Base-by-base conservation (phyloP, 2,888 invertebrate species). In the Nemotelus pantherinus region DNA sequence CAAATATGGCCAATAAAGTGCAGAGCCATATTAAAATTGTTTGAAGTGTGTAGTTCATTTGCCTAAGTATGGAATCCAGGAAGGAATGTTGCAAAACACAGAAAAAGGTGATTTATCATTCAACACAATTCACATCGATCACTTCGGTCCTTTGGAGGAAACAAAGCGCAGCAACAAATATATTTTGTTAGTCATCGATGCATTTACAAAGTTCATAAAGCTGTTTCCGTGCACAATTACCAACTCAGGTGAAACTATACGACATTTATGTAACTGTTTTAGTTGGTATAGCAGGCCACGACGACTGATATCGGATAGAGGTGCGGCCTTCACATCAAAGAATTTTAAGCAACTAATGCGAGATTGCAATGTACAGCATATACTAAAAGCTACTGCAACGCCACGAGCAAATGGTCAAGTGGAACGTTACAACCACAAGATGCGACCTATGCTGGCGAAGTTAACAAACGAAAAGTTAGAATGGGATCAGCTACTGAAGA, bases 121-220 rank as follows among this genome's bases (percentile, higher is more conserved):
- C 57, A 39, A 65, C 43, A 67, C 76, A 7, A 41, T 68, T 47
- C 76, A 48, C 50, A 48, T 68, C 47, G 67, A 70, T 50, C 68
- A 58, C 57, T 71, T 53, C 41, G 76, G 76, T 77, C 70, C 78
- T 47, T 47, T 78, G 60, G 64, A 70, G n/a, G 45, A 41, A n/a
- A 78, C 78, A n/a, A 76, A 68, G 41, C 50, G 60, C n/a, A 67
- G 55, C 48, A 76, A 78, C 50, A 76, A 77, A 60, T 67, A 78
- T 50, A 58, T 78, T 44, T 60, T 78, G 45, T 48, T 65, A 39
- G 63, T 76, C 4, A 48, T 76, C n/a, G 76, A 76, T 64, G 64
- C 10, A 2, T 50, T 76, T n/a, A 76, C 78, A 3, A 76, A 57
- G 50, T 76, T 48, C 58, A 53, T 78, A 3, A 76, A 74, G 55